These are phyloP conservation scores for Mesoclemmys tuberculata DNA, from an alignment of 2,113 vertebrate genomes.

Conservation along the genomic window DNA sequence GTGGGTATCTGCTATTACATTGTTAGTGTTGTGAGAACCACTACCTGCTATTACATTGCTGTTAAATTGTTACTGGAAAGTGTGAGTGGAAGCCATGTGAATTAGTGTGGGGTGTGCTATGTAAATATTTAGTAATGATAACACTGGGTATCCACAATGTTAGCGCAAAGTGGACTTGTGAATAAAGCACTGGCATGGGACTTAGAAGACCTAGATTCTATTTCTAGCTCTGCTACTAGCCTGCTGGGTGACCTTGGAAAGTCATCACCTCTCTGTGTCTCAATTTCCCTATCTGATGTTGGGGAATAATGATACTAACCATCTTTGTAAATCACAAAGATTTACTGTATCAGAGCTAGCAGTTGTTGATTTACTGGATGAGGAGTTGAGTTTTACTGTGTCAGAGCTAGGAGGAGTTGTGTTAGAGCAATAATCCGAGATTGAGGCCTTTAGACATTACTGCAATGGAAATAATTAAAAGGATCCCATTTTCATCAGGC, in stretches of 20 bases:
- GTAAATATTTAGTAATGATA: background rate
- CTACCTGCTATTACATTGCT: background rate
- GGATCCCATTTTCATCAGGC: background rate
- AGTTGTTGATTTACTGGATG: background rate
- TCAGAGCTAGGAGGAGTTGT: background rate
- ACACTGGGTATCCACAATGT: background rate
- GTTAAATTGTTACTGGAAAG: background rate
- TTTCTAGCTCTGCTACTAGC: background rate
- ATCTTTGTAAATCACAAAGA: background rate
- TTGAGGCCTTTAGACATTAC: background rate
- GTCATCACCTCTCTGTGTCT: background rate
- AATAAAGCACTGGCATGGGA: background rate
- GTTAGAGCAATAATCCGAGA: background rate
- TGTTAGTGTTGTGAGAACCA: background rate
- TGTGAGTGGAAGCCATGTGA: background rate
- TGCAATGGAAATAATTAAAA: background rate
- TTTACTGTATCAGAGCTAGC: background rate
- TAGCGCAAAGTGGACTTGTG: background rate
- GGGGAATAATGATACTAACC: background rate
- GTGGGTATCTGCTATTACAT: background rate
- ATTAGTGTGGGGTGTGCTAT: background rate
- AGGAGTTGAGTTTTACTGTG: background rate
- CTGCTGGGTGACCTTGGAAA: background rate
- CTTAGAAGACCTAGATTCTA: background rate
- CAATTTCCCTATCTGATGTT: background rate